A percentile compares a stretch with the other conserved stretches of the same genome.
phyloP scores from a whole-genome alignment of 92 coral and sea anemone genomes.

The Virgularia gustaviana region DNA sequence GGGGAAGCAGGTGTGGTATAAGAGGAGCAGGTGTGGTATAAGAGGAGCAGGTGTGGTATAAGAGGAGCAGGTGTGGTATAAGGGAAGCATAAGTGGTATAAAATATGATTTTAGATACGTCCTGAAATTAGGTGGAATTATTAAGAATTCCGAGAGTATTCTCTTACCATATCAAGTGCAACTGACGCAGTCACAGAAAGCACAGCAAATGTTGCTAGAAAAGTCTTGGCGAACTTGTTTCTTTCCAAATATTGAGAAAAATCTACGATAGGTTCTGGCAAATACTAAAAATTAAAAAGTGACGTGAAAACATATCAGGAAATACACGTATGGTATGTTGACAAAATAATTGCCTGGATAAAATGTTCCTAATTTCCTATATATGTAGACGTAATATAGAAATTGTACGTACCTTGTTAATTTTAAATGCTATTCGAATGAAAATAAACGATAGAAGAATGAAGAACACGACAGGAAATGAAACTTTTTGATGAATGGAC shows the following conservation, averaged over 20 bases:
- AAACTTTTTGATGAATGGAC: conserved; percentile 61
- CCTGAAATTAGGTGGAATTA: no score
- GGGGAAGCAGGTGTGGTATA: no score
- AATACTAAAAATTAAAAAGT: conserved; percentile 2
- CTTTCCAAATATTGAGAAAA: conserved; percentile 66
- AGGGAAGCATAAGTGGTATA: no score
- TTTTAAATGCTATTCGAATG: conserved; percentile 60
- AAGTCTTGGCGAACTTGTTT: conserved; percentile 84
- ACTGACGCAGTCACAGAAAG: conserved; percentile 68
- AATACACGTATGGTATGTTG: neutral
- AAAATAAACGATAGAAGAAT: conserved; percentile 58
- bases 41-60: no score
- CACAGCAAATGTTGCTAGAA: conserved; percentile 71
- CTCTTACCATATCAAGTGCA: conserved; percentile 79
- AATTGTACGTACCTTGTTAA: conserved; percentile 84
- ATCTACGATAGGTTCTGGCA: conserved; percentile 47
- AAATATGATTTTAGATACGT: no score
- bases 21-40: no score
- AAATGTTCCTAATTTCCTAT: neutral
- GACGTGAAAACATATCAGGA: no score
- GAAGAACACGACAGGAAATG: conserved; percentile 67
- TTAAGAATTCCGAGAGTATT: no score
- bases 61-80: no score
- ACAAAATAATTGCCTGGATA: neutral
- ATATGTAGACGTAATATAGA: no score